Base-by-base conservation (phyloP, 2,888 invertebrate species). In the Acleris cristana region DNA sequence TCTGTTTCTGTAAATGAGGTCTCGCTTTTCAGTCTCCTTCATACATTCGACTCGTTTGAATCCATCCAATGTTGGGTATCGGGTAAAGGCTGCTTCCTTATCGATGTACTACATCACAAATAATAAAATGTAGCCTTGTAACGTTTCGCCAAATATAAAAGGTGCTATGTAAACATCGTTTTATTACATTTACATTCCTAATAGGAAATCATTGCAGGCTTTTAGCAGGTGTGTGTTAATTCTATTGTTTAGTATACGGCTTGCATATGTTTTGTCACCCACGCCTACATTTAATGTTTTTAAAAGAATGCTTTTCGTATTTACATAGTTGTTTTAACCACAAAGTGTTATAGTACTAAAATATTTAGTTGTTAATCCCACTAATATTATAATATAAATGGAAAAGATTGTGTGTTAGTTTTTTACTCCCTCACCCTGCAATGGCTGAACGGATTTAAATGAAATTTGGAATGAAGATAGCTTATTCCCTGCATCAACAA, bases 131-230 rank as follows among this genome's bases (percentile, higher is more conserved):
- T 65, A 55, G 51, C 65, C 65, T 65, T 65, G 65, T 60, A 54
- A 49, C 34, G 8, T 18, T 30, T 34, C 16, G 49, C 40, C 48
- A 40, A 18, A 34, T 60, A 49, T 60, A 56, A 64, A 56, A 55
- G 40, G 48, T 40, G 56, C 63, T 14, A 51, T 64, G 56, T 51
- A 55, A 55, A 49, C 19, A 54, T 65, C 5, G 48, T 61, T 45
- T 57, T 66, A 53, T 62, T 48, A 30, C 62, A 34, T 62, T 52
- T 60, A 30, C 49, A 52, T 57, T 18, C 45, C 21, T 57, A 48
- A 66, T 66, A 57, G 66, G 56, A 62, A 66, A 53, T 62, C 51
- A 62, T 66, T 45, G 51, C 34, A 21, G 30, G 66, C 61, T 66
- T 66, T 66, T 62, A 62, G 61, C 66, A 34, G 26, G 52, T 30